Base-by-base conservation (phyloP, 2,113 vertebrate species). In the Corythornis cristatus region DNA sequence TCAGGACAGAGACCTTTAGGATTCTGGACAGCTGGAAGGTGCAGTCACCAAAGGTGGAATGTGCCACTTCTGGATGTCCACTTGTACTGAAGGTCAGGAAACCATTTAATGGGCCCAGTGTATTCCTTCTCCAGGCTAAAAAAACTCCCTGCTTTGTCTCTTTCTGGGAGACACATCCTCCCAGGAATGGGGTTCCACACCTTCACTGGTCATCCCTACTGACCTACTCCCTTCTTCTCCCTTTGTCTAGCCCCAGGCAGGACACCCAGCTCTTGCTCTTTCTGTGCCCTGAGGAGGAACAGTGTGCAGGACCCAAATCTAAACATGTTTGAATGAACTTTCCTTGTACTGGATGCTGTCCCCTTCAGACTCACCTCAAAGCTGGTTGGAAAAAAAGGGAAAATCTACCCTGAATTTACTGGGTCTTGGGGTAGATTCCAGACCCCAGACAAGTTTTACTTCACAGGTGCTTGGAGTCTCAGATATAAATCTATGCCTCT, bases 231-330 rank as follows among this genome's bases (percentile, higher is more conserved):
- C 5, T 28, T 71, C 37, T 70, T 11, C 18, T 90, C 3, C 15
- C 42, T 3, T 2, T 4, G 3, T 10, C 65, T 33, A 12, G 8
- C 7, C 14, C 1, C 13, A 68, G 22, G 21, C 31, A 82, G 37
- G 29, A 29, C 6, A 25, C 20, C 14, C 5, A 0, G 7, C 11
- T 42, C 5, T 60, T 13, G 40, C 4, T 5, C 4, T 4, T 11
- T 66, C 31, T 5, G 1, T 0, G 0, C 31, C 15, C n/a, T 7
- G 2, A 50, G 23, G 15, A 56, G 57, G 3, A 78, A 19, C 26
- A 72, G 22, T 1, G 0, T 43, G 53, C 35, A 61, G 22, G 8
- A 82, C 18, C 29, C 46, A 35, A 61, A 86, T 21, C 7, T 48
- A 72, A 31, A 7, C 0, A 0, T 18, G 18, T 42, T 23, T 45